Conservation (phyloP, 2,888 invertebrate genomes). For the Pachymerium ferrugineum region DNA sequence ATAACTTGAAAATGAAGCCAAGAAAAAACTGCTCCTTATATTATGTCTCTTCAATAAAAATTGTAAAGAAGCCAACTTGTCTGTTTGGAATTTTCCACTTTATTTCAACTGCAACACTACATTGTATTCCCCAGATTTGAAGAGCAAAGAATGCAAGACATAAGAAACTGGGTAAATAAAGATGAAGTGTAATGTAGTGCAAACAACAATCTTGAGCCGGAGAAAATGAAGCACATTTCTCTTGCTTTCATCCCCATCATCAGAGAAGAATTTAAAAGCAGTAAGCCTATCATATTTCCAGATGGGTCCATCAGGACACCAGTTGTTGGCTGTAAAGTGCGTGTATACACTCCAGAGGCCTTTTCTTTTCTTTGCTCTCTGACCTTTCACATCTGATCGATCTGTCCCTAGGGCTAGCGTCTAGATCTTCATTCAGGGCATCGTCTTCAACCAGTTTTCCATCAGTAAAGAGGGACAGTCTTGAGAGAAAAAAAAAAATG, state of each 20-base stretch:
- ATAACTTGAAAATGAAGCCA: too few relatives aligned
- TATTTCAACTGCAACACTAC: too few relatives aligned
- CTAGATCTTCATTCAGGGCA: conserved; percentile 4
- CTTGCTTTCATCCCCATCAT: neutral
- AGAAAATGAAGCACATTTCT: neutral
- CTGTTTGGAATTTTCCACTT: too few relatives aligned
- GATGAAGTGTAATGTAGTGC: too few relatives aligned
- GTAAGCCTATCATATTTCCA: conserved; percentile 16
- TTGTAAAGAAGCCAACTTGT: too few relatives aligned
- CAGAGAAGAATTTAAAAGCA: neutral
- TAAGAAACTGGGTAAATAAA: too few relatives aligned
- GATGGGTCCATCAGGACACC: neutral
- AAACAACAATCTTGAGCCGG: too few relatives aligned
- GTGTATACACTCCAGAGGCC: neutral
- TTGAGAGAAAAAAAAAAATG: neutral
- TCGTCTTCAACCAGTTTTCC: neutral
- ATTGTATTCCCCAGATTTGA: too few relatives aligned
- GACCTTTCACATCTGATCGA: conserved; percentile 17
- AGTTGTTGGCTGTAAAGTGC: conserved; percentile 21
- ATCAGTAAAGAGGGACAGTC: neutral
- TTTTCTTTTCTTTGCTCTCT: neutral
- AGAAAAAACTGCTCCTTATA: too few relatives aligned
- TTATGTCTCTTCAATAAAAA: too few relatives aligned
- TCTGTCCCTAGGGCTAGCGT: neutral
- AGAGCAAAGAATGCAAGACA: too few relatives aligned